phyloP scores from a whole-genome alignment of 2,888 invertebrate species.

The Campopleginae sp. region DNA sequence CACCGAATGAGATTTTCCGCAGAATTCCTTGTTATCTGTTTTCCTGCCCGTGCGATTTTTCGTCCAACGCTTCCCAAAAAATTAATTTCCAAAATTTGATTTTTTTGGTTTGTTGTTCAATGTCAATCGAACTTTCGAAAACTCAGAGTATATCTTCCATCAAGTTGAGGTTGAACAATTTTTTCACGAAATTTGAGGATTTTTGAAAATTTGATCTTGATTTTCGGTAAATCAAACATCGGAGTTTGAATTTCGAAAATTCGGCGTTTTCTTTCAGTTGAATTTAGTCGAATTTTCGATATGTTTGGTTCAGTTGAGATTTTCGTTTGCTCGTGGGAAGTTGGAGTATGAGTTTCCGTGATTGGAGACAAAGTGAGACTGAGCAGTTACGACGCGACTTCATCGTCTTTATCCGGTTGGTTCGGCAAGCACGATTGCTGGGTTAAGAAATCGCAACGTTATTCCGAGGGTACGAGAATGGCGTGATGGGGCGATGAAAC shows the following conservation, averaged over 20 bases:
- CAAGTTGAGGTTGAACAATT: not conserved
- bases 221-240: not conserved
- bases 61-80: not conserved
- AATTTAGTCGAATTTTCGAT: not conserved
- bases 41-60: not conserved
- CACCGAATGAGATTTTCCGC: not conserved
- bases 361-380: slow-evolving; percentile 69
- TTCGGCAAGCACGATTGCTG: slow-evolving; percentile 58
- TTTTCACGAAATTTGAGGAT: not conserved
- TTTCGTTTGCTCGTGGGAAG: not conserved
- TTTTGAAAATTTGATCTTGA: not conserved
- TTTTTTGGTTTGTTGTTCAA: not conserved
- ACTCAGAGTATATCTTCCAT: not conserved
- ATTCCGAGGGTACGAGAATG: slow-evolving; percentile 64
- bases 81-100: not conserved
- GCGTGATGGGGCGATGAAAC: slow-evolving; percentile 72
- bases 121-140: not conserved
- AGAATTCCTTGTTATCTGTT: not conserved
- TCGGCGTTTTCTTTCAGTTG: not conserved
- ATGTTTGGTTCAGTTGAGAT: not conserved
- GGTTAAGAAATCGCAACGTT: slow-evolving; percentile 36
- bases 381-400: slow-evolving; percentile 73
- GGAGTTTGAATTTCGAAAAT: not conserved
- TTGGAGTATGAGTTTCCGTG: slow-evolving; percentile 30
- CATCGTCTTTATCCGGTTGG: slow-evolving; percentile 76